Evolutionary conservation across 2,888 invertebrate species (phyloP), one percentile per base, ranked within the genome.

Genomic region (Tachystola acroxantha): DNA sequence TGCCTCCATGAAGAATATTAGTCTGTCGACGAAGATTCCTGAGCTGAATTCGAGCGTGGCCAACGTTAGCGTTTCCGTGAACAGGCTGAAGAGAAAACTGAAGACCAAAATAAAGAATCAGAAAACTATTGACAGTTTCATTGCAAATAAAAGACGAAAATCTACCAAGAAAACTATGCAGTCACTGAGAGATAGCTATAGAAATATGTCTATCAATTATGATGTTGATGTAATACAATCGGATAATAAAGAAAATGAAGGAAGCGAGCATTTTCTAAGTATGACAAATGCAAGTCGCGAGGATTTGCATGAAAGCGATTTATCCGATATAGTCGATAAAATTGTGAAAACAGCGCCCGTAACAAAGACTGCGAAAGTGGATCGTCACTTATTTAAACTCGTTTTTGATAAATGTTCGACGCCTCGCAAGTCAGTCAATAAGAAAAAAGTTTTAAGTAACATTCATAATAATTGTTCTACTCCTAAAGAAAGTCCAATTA

Each of bases 71-170:
- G 69, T 85, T 1, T 66, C 61, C 31, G 64, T 85, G 1, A 81
- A 73, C 42, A 81, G 64, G 48, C 50, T 86, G 13, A 85, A 85
- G 53, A 65, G 85, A 45, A 84, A 84, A 63, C 50, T 75, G 3
- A 82, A 71, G 46, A 60, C 41, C 20, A 59, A 51, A 34, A 42
- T 52, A 7, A 70, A 64, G 48, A 50, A 51, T 7, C 82, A 82
- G 45, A 79, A 73, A 53, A 79, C 79, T 1, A 68, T 85, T 7
- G 77, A 79, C 20, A 82, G 77, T 53, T 85, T 82, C 40, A 50
- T 85, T 37, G 60, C 59, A 7, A 69, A 53, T 36, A 84, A 81
- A 52, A 70, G 63, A 39, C 58, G 63, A 45, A 74, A 66, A 50
- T 67, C 63, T 10, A 53, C 44, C 24, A 57, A 55, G 19, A 63